phyloP scores from a whole-genome alignment of 2,888 invertebrate genomes.

The Lingula anatina region DNA sequence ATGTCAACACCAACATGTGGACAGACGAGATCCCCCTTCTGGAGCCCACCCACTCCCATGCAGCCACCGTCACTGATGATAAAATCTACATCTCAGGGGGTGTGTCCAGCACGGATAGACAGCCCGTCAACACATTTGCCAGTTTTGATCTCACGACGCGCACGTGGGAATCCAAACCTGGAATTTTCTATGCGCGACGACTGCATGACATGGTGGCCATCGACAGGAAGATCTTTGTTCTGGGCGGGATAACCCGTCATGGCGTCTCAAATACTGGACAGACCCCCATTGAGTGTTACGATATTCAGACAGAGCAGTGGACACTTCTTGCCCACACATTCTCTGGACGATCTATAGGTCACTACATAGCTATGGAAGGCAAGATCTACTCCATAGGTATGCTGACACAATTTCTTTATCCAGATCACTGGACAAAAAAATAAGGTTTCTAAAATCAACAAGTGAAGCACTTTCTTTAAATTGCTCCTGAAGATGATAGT shows the following conservation, averaged over 20 bases:
- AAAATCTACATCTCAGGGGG: conserved; percentile 47
- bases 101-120: conserved; percentile 36
- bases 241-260: conserved; percentile 46
- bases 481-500: no score
- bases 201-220: conserved; percentile 45
- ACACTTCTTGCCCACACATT: conserved; percentile 45
- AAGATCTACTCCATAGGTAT: conserved; percentile 43
- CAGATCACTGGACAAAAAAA: no score
- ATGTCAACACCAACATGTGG: conserved; percentile 43
- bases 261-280: conserved; percentile 43
- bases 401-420: no score
- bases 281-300: conserved; percentile 46
- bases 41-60: conserved; percentile 40
- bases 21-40: conserved; percentile 39
- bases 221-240: conserved; percentile 34
- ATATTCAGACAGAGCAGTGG: conserved; percentile 42
- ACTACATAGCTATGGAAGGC: conserved; percentile 39
- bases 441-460: no score
- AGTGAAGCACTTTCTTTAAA: no score
- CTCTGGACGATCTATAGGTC: conserved; percentile 48
- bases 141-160: conserved; percentile 32
- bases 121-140: conserved; percentile 36
- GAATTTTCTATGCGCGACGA: conserved; percentile 44
- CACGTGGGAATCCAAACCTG: conserved; percentile 34
- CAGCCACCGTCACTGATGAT: conserved; percentile 28